Base-by-base conservation (phyloP, 2,888 invertebrate genomes). In the Melanargia galathea region DNA sequence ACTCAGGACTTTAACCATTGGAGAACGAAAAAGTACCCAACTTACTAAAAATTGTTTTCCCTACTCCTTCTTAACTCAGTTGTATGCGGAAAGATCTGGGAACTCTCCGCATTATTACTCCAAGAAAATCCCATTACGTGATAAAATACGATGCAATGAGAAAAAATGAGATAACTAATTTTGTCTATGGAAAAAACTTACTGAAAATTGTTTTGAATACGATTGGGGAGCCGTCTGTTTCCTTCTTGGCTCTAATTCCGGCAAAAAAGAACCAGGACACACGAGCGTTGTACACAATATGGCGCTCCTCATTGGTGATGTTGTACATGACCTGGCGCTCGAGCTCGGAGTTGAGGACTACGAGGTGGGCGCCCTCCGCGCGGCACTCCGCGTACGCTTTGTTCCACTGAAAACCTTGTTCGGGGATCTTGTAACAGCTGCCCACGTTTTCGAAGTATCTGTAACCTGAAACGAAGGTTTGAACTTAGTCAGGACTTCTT, bases 201-300 rank as follows among this genome's bases (percentile, higher is more conserved):
- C 87, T 83, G 18, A 83, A 84, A 38, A 88, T 73, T 13, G 88
- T 88, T 65, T 72, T 80, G 58, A 85, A 88, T 8, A 80, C 76
- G 11, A 71, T 67, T 0, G 79, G 72, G 3, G 71, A 68, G 4
- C 74, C 74, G 6, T 71, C 74, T 2, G 63, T 67, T 0, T 74
- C 74, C 16, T 66, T 69, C 0, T 72, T 62, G 0, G 88, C 84
- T 68, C 86, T 75, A 52, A 81, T 75, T 0, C 88, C 88, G 2
- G 80, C 86, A 16, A 68, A 80, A 72, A 77, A 83, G 70, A 81
- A 87, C 73, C 75, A 84, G 0, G 63, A 38, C 0, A 69, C 45
- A 0, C 13, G 48, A 0, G 80, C 63, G 0, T 65, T 72, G 0
- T 0, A 0, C 0, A 77, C 60, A 0, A 1, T n/a, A n/a, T n/a